phyloP scores from a whole-genome alignment of 2,113 vertebrate genomes.

The Protobothrops mucrosquamatus region DNA sequence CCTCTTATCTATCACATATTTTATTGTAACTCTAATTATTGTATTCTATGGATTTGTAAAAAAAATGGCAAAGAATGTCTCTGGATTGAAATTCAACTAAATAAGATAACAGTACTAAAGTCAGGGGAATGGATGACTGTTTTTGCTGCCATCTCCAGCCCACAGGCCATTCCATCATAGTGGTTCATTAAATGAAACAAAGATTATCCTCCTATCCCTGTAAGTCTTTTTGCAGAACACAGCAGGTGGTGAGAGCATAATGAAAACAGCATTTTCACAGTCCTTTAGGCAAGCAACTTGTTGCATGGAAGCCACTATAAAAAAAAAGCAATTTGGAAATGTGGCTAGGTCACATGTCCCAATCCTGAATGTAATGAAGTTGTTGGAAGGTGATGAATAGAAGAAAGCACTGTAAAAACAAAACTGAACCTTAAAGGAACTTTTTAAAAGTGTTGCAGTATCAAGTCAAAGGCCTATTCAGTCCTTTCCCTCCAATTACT shows the following conservation, averaged over 20 bases:
- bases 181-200: background rate
- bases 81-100: background rate
- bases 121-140: background rate
- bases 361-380: background rate
- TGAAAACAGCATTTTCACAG: background rate
- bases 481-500: background rate
- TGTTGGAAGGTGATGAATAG: background rate
- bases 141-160: background rate
- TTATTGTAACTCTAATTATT: background rate
- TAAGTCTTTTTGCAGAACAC: background rate
- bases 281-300: background rate
- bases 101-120: background rate
- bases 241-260: background rate
- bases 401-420: background rate
- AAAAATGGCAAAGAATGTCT: background rate
- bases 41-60: background rate
- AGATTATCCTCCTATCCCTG: background rate
- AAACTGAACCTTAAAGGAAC: background rate
- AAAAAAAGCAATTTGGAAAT: background rate
- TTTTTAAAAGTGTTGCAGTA: background rate
- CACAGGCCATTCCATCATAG: background rate
- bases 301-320: background rate
- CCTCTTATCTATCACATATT: background rate
- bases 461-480: background rate
- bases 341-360: background rate